phyloP scores from a whole-genome alignment of 2,113 vertebrate species.

The Megaceryle torquata region DNA sequence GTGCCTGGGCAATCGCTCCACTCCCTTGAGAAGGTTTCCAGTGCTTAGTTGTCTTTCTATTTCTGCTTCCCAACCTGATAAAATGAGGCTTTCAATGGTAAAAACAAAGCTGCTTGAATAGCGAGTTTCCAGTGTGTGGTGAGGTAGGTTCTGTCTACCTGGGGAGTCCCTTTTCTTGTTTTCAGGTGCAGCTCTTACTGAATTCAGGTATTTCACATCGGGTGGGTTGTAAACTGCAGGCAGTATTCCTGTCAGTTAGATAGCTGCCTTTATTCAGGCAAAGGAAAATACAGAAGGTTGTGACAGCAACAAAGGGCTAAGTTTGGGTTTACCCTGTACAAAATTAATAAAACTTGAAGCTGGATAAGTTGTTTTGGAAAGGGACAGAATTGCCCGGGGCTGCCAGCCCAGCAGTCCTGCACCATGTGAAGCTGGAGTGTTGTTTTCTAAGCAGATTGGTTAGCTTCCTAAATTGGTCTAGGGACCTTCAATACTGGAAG shows the following conservation, averaged over 20 bases:
- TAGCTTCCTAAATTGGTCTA: background rate
- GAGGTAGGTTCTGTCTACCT: background rate
- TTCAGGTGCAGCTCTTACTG: background rate
- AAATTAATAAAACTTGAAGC: conserved; percentile 1
- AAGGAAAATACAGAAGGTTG: background rate
- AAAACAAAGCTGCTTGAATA: background rate
- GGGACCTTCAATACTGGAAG: background rate
- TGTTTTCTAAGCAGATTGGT: background rate
- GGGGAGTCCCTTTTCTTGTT: background rate
- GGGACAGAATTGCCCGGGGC: background rate
- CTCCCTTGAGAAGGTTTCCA: background rate
- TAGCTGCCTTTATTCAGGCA: background rate
- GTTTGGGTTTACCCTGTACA: background rate
- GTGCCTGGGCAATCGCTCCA: background rate
- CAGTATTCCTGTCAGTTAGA: background rate
- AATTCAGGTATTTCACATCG: background rate
- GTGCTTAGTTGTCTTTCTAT: background rate
- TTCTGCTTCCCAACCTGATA: background rate
- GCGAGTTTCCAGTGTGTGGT: background rate
- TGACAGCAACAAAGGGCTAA: background rate
- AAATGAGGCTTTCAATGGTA: background rate
- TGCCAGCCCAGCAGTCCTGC: background rate
- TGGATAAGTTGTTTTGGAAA: background rate
- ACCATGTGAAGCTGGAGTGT: background rate
- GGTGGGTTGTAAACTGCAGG: background rate